A percentile compares a stretch with the other conserved stretches of the same genome.
Conservation (phyloP, 2,113 vertebrate genomes). For the Albula glossodonta region DNA sequence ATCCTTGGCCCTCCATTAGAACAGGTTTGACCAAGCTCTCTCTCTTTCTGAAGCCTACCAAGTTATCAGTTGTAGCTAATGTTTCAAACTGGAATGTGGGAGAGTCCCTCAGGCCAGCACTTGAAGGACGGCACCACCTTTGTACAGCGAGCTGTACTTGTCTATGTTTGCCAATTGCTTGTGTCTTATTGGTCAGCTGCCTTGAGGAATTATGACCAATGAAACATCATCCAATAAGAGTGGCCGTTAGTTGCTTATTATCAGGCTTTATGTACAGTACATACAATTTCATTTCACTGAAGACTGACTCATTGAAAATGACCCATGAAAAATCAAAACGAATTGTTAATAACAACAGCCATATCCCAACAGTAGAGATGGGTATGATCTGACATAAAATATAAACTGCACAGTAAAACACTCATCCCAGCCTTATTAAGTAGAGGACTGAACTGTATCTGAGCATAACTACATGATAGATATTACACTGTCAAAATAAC, state of each 20-base stretch:
- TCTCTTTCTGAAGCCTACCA: background rate
- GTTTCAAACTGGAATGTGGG: background rate
- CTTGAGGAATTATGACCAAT: background rate
- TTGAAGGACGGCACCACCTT: slow-evolving; percentile 5
- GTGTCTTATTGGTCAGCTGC: background rate
- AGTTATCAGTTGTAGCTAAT: background rate
- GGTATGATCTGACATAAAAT: background rate
- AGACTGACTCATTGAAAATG: background rate
- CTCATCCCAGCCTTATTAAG: too few relatives aligned
- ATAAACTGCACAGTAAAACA: background rate
- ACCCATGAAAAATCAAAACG: background rate
- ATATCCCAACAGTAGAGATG: background rate
- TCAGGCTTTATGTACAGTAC: background rate
- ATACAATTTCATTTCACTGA: background rate
- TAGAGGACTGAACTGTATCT: too few relatives aligned
- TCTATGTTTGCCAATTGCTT: background rate
- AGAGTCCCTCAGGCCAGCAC: background rate
- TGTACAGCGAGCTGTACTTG: background rate
- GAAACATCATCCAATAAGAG: background rate
- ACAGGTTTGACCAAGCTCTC: background rate
- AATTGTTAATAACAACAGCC: background rate
- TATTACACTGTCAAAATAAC: too few relatives aligned
- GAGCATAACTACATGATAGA: too few relatives aligned
- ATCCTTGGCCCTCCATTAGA: background rate
- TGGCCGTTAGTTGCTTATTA: background rate